These are phyloP conservation scores for Threskiornis aethiopicus DNA, from an alignment of 2,797 vertebrate species.

Conservation along the genomic window DNA sequence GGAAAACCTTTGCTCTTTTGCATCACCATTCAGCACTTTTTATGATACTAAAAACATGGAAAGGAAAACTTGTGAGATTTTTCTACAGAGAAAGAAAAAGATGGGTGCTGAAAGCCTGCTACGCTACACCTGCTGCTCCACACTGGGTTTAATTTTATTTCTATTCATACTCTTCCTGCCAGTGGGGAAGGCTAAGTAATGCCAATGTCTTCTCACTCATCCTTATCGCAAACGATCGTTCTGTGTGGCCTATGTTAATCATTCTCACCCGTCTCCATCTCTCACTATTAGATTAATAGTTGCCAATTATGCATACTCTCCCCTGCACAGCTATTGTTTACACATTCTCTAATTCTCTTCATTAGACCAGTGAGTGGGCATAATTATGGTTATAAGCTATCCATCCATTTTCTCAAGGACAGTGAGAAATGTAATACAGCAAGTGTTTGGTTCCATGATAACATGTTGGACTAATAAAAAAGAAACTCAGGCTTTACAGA, in stretches of 20 bases:
- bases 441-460: background rate
- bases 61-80: background rate
- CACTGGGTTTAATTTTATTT: conserved; percentile 46
- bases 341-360: conserved; percentile 71
- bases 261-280: conserved; percentile 35
- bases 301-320: conserved; percentile 66
- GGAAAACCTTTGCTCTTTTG: background rate
- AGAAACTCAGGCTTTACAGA: background rate
- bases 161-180: conserved; percentile 4
- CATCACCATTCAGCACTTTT: background rate
- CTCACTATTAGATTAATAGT: conserved; percentile 74
- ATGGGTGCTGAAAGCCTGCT: background rate
- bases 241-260: conserved; percentile 66
- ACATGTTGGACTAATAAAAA: background rate
- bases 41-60: background rate
- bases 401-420: conserved; percentile 68
- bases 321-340: conserved; percentile 66
- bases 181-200: conserved; percentile 46
- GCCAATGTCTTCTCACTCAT: conserved; percentile 52
- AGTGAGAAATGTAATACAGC: conserved; percentile 51
- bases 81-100: background rate
- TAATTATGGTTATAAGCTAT: conserved; percentile 70
- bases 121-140: background rate
- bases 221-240: conserved; percentile 63
- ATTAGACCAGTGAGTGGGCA: conserved; percentile 68